Evolutionary conservation across 1,140 invertebrate species (phyloP).

Genomic region (Bombus superbus): DNA sequence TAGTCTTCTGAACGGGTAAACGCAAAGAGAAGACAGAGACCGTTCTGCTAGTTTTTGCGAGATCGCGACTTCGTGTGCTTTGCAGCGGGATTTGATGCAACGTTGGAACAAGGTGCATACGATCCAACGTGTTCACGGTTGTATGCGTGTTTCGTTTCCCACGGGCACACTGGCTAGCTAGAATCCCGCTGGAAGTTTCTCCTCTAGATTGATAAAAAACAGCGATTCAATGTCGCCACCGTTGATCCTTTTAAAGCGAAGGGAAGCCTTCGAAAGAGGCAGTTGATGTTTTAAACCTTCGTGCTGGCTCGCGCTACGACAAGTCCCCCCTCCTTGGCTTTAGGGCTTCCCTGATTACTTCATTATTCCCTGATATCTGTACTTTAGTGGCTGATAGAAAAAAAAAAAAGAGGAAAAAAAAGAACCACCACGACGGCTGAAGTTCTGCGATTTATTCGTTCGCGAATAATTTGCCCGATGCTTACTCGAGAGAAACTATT

Average conservation of each 20-base stretch:
- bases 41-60: constrained; percentile 30
- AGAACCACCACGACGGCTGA: too few relatives aligned
- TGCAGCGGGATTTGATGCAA: background rate
- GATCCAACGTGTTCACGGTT: background rate
- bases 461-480: background rate
- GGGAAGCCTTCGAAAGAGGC: constrained; percentile 33
- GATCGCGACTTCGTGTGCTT: too few relatives aligned
- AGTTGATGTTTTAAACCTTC: constrained; percentile 43
- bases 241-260: constrained; percentile 48
- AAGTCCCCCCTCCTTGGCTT: background rate
- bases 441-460: background rate
- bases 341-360: constrained; percentile 46
- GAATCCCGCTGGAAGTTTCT: background rate
- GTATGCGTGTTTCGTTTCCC: constrained; percentile 26
- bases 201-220: constrained; percentile 2
- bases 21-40: constrained; percentile 3
- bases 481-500: background rate
- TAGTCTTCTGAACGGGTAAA: background rate
- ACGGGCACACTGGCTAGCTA: background rate
- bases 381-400: background rate
- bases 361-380: constrained; percentile 18
- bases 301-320: constrained; percentile 9
- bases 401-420: too few relatives aligned
- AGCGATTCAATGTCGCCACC: constrained; percentile 21
- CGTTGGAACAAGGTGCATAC: background rate